Percentiles rank a stretch among this genome's conserved stretches.
Conservation (phyloP, 2,888 invertebrate genomes). For the Eremobia ochroleuca region DNA sequence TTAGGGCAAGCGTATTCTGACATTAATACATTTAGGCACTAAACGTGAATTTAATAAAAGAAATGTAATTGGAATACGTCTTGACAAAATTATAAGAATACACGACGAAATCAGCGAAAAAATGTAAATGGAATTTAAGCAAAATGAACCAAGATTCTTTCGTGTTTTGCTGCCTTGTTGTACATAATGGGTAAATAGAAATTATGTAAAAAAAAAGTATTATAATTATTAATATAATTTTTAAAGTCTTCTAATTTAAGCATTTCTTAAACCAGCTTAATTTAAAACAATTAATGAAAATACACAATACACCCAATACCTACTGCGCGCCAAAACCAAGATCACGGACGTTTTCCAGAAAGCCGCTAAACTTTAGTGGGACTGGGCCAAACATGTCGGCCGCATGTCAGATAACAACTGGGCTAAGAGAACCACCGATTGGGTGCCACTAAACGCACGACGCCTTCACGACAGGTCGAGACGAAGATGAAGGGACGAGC, state of each 20-base stretch:
- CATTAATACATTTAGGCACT: conserved; percentile 24
- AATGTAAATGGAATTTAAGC: conserved; percentile 36
- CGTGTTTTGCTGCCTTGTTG: conserved; percentile 5
- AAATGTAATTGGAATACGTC: conserved; percentile 46
- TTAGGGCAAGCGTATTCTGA: not conserved
- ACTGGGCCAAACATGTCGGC: too few relatives aligned
- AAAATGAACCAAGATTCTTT: conserved; percentile 40
- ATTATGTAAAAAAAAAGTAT: not conserved
- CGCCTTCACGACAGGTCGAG: too few relatives aligned
- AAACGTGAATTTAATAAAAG: conserved; percentile 45
- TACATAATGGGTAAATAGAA: conserved; percentile 12
- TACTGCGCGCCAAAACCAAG: too few relatives aligned
- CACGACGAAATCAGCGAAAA: conserved; percentile 40
- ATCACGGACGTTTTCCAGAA: too few relatives aligned
- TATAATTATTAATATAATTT: not conserved
- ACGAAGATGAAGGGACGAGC: too few relatives aligned
- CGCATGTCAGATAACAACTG: too few relatives aligned
- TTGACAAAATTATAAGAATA: conserved; percentile 42
- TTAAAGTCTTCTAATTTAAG: not conserved
- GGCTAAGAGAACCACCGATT: too few relatives aligned
- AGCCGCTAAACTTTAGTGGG: too few relatives aligned
- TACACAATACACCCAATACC: too few relatives aligned
- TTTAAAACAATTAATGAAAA: too few relatives aligned
- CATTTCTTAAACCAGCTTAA: too few relatives aligned
- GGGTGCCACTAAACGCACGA: too few relatives aligned